Percentiles rank a stretch among this genome's conserved stretches.
These are phyloP conservation scores for Drosophila tripunctata DNA, from an alignment of 2,888 invertebrate species.

Conservation along the genomic window DNA sequence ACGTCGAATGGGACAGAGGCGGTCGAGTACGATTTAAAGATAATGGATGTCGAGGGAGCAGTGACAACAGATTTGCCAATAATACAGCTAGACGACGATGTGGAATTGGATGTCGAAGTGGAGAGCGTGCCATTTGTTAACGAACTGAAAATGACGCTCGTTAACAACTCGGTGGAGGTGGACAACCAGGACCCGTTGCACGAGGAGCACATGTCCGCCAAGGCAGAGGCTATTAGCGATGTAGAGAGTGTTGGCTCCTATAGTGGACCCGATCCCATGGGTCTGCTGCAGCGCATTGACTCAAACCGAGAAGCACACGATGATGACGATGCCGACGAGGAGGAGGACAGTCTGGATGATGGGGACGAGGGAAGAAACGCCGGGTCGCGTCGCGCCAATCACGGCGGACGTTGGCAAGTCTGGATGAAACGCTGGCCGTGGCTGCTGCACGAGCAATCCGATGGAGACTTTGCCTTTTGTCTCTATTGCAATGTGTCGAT, in stretches of 20 bases:
- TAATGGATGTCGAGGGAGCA: constrained; percentile 63
- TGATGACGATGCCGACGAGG: constrained; percentile 31
- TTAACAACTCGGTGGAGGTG: not conserved
- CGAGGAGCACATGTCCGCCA: constrained; percentile 37
- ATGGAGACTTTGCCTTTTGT: constrained; percentile 69
- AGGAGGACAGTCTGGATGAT: constrained; percentile 46
- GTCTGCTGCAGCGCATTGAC: constrained; percentile 64
- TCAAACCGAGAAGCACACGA: constrained; percentile 18
- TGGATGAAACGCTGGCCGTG: constrained; percentile 76
- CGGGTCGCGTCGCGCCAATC: constrained; percentile 16
- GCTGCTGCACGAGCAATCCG: constrained; percentile 71
- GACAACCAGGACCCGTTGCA: constrained; percentile 16
- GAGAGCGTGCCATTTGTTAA: constrained; percentile 1
- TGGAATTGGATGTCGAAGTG: constrained; percentile 15
- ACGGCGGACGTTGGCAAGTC: constrained; percentile 40
- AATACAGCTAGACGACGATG: constrained; percentile 55
- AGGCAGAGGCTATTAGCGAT: constrained; percentile 48
- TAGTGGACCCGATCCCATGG: constrained; percentile 71
- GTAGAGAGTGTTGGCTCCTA: constrained; percentile 48
- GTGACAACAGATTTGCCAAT: not conserved
- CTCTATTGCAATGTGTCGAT: constrained; percentile 75
- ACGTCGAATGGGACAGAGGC: not conserved
- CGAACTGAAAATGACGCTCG: constrained; percentile 20
- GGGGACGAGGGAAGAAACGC: constrained; percentile 49
- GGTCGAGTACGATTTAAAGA: constrained; percentile 54